phyloP scores from a whole-genome alignment of 1,140 invertebrate species.

The Colletes latitarsis region DNA sequence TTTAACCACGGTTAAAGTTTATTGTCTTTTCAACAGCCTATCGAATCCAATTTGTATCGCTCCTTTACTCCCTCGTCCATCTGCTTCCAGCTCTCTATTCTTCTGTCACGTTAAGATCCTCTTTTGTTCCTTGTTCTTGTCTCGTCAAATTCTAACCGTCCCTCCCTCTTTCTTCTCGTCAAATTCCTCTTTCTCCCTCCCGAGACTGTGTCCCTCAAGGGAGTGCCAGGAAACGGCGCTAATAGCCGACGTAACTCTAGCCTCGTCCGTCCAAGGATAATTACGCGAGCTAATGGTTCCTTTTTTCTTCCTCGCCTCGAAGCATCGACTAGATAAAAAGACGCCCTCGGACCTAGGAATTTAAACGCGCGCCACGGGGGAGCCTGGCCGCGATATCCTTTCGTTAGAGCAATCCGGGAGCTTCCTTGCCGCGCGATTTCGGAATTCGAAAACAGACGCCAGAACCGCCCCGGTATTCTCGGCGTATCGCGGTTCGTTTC shows the following conservation, averaged over 20 bases:
- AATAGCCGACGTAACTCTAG: conserved; percentile 74
- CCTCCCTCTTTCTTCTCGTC: neutral
- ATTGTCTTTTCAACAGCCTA: neutral
- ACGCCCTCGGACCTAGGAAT: conserved; percentile 40
- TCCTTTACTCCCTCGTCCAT: neutral
- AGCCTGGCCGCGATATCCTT: conserved; percentile 18
- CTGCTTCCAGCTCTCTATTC: neutral
- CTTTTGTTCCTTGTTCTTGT: neutral
- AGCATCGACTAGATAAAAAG: conserved; percentile 35
- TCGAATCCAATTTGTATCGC: neutral
- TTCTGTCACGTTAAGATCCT: conserved; percentile 18
- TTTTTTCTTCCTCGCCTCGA: conserved; percentile 54
- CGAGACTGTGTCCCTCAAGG: conserved; percentile 60
- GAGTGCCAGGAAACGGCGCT: conserved; percentile 75
- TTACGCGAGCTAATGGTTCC: conserved; percentile 74
- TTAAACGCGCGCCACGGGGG: conserved; percentile 34
- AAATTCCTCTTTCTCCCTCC: conserved; percentile 13
- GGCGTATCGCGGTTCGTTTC: conserved; percentile 11
- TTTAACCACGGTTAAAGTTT: neutral
- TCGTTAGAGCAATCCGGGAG: neutral
- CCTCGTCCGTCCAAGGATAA: conserved; percentile 74
- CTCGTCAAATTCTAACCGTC: conserved; percentile 1
- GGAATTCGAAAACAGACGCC: conserved; percentile 36
- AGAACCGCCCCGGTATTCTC: neutral
- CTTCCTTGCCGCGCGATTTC: conserved; percentile 22